Conservation (phyloP, 2,113 vertebrate species). For the Myotis brandtii region DNA sequence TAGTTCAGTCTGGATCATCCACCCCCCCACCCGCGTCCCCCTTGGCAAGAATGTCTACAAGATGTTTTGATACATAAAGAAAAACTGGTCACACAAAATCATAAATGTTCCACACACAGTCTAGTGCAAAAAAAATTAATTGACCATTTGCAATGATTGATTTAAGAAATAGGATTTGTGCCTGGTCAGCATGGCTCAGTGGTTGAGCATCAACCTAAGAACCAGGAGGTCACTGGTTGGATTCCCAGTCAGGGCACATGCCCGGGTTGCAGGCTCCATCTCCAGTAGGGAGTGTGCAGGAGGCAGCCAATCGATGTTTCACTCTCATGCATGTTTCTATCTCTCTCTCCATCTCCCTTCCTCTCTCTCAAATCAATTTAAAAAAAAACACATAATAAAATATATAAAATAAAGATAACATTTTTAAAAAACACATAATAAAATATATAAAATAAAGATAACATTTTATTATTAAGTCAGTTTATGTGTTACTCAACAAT, state of each 20-base stretch:
- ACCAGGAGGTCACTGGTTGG: no score
- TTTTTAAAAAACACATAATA: no score
- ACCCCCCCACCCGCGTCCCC: accelerated
- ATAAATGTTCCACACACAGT: not conserved
- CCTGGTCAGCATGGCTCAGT: no score
- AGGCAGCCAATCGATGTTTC: no score
- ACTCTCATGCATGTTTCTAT: no score
- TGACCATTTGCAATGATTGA: not conserved
- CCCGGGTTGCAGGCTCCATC: no score
- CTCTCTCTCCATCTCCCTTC: no score
- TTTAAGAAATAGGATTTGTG: not conserved
- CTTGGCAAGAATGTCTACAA: not conserved
- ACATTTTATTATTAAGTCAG: not conserved
- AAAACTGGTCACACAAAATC: not conserved
- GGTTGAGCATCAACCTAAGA: no score
- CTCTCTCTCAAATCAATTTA: no score
- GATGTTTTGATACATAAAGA: not conserved
- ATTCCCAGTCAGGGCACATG: no score
- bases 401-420: not conserved
- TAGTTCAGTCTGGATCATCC: not conserved
- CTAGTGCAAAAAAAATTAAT: not conserved
- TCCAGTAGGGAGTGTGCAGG: no score
- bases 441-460: not conserved
- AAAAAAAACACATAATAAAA: not conserved
- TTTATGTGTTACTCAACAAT: not conserved